Evolutionary conservation across 2,797 vertebrate genomes (phyloP).

Genomic region (Salmo trutta): DNA sequence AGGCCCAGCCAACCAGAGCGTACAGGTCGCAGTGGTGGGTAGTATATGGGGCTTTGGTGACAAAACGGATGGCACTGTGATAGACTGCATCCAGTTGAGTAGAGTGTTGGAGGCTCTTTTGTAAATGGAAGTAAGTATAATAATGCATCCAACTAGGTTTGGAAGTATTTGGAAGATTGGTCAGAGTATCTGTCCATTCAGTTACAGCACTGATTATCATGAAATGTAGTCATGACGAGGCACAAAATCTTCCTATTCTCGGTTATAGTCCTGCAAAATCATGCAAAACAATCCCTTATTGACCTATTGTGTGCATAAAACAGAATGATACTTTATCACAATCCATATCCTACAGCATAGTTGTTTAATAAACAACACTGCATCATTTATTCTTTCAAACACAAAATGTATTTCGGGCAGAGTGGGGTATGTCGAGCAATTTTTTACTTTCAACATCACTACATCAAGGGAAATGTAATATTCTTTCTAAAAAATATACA

Average conservation of each 20-base stretch:
- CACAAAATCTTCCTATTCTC: neutral
- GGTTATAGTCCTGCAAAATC: neutral
- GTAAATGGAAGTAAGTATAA: no score
- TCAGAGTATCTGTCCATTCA: neutral
- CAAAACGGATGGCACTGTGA: no score
- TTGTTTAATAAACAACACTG: neutral
- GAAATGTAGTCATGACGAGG: neutral
- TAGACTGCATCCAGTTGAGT: no score
- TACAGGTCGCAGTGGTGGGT: no score
- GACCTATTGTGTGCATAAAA: neutral
- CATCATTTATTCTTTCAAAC: neutral
- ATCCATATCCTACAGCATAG: neutral
- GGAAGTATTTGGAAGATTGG: neutral
- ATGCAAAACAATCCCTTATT: neutral
- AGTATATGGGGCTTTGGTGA: no score
- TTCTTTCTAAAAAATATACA: no score
- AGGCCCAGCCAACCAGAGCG: no score
- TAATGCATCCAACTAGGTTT: slow-evolving; percentile 9
- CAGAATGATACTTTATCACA: neutral
- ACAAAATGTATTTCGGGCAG: no score
- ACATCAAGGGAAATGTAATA: no score
- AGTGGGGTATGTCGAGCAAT: no score
- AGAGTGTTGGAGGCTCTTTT: no score
- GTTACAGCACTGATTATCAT: neutral
- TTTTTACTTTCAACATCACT: no score